Percentiles rank a stretch among this genome's conserved stretches.
Conservation (phyloP, 2,113 vertebrate genomes). For the Leptobrachium ailaonicum region DNA sequence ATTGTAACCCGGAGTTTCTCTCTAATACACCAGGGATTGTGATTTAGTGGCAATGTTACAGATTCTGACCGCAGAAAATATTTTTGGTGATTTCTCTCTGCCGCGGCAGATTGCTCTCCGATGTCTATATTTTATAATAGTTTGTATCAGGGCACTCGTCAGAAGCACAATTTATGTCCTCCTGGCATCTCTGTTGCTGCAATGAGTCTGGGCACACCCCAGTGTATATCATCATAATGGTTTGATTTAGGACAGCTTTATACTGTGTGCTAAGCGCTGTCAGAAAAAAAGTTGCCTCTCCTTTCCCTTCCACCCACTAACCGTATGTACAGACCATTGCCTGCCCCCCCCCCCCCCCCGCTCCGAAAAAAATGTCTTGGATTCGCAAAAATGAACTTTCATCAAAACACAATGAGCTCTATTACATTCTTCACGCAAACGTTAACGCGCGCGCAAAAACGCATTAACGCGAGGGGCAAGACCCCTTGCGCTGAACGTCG, state of each 20-base stretch:
- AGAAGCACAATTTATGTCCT: constrained; percentile 9
- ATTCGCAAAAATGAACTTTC: no score
- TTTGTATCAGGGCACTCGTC: constrained; percentile 19
- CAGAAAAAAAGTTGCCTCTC: no score
- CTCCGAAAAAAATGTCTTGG: no score
- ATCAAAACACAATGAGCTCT: no score
- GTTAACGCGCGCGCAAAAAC: no score
- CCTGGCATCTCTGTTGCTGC: not conserved
- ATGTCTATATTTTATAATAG: constrained; percentile 25
- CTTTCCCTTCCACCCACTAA: no score
- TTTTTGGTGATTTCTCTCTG: constrained; percentile 21
- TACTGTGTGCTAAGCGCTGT: not conserved
- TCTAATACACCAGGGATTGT: not conserved
- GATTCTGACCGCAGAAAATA: constrained; percentile 20
- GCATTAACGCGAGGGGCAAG: no score
- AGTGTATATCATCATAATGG: not conserved
- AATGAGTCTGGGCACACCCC: not conserved
- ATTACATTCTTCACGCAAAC: no score
- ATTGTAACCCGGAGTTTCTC: no score
- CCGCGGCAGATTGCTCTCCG: constrained; percentile 5
- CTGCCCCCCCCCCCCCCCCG: no score
- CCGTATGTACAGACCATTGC: no score
- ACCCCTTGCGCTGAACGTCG: no score
- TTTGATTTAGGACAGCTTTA: not conserved
- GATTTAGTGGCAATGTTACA: constrained; percentile 31